A percentile compares a stretch with the other conserved stretches of the same genome.
These are phyloP conservation scores for Microplitis deprimator DNA, from an alignment of 2,888 invertebrate genomes.

Conservation along the genomic window DNA sequence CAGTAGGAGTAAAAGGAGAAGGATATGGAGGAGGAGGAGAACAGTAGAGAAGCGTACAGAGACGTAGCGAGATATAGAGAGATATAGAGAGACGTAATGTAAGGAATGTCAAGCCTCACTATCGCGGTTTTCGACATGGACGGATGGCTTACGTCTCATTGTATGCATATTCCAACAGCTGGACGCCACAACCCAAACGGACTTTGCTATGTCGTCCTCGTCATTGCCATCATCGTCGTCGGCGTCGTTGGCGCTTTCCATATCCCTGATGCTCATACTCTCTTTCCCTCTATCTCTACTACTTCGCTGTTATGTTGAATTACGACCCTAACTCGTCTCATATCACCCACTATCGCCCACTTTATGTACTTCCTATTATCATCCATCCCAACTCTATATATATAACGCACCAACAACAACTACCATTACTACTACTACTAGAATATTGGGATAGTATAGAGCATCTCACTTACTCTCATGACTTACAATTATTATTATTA, in stretches of 20 bases:
- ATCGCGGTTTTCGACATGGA: conserved; percentile 39
- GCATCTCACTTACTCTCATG: too few species aligned
- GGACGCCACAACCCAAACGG: conserved; percentile 54
- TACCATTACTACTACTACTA: too few species aligned
- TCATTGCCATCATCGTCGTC: background rate
- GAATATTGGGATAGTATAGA: too few species aligned
- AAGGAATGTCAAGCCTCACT: conserved; percentile 31
- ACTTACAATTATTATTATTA: too few species aligned
- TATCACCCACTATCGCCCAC: conserved; percentile 46
- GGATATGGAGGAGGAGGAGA: background rate
- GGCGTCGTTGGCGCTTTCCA: background rate
- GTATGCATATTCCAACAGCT: conserved; percentile 68
- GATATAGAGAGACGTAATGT: background rate
- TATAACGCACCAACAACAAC: too few species aligned
- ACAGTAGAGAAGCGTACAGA: conserved; percentile 19
- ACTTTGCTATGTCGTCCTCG: conserved; percentile 12
- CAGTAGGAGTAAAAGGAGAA: background rate
- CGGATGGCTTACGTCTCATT: conserved; percentile 59
- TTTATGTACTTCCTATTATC: too few species aligned
- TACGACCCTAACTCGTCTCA: background rate
- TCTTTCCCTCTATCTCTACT: background rate
- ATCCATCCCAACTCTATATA: too few species aligned
- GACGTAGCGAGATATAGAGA: too few species aligned
- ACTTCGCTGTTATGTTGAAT: background rate
- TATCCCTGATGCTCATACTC: background rate